These are phyloP conservation scores for Eumeta japonica DNA, from an alignment of 1,140 invertebrate species.

Conservation along the genomic window DNA sequence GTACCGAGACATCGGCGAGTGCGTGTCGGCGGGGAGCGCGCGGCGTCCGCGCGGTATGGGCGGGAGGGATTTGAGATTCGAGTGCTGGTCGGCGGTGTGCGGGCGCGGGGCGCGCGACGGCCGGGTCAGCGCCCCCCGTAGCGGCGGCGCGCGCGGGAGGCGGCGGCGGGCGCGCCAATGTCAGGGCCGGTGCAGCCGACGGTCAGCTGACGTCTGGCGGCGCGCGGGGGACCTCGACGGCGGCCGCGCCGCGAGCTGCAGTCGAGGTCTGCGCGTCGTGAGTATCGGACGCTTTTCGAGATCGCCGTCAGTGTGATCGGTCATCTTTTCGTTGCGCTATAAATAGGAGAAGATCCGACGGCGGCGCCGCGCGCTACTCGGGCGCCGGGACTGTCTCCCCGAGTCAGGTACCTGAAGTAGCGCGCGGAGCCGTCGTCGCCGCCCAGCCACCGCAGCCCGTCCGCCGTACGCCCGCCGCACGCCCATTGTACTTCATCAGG, in stretches of 20 bases:
- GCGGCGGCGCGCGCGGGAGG: constrained; percentile 23
- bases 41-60: constrained; percentile 10
- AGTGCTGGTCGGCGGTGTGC: no score
- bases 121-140: constrained; percentile 43
- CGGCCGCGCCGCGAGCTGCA: constrained; percentile 30
- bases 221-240: constrained; percentile 40
- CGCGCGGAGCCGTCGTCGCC: constrained; percentile 72
- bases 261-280: constrained; percentile 32
- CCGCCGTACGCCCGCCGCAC: constrained; percentile 62
- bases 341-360: constrained; percentile 24
- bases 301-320: constrained; percentile 5
- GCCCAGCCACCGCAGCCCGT: constrained; percentile 3
- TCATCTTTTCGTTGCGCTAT: constrained; percentile 17
- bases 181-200: constrained; percentile 53
- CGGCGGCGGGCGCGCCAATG: constrained; percentile 50
- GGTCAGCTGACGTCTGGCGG: constrained; percentile 54
- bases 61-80: constrained; percentile 36
- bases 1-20: no score
- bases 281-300: constrained; percentile 25
- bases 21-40: constrained; percentile 9
- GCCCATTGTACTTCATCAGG: constrained; percentile 98
- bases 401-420: constrained; percentile 98
- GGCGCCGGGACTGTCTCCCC: constrained; percentile 56
- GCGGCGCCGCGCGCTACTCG: constrained; percentile 45
- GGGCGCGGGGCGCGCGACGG: constrained; percentile 51